Evolutionary conservation across 2,797 vertebrate species (phyloP).

Genomic region (Kryptopterus vitreolus): DNA sequence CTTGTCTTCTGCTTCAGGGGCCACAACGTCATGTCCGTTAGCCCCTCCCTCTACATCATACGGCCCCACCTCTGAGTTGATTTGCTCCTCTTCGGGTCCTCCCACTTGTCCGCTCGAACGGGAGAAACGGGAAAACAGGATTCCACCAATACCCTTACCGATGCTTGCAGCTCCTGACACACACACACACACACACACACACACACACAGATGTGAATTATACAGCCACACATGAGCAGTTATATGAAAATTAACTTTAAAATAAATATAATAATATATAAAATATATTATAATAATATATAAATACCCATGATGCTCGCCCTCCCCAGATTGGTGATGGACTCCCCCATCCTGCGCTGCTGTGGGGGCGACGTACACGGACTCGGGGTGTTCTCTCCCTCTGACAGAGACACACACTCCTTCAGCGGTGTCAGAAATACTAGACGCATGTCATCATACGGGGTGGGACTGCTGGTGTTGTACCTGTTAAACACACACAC

Average conservation of each 20-base stretch:
- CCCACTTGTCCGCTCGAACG: slow-evolving; percentile 77
- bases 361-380: slow-evolving; percentile 89
- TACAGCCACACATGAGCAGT: neutral
- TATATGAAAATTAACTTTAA: neutral
- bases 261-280: neutral
- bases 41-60: slow-evolving; percentile 57
- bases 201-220: slow-evolving; percentile 6
- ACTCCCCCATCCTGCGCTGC: slow-evolving; percentile 88
- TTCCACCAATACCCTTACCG: slow-evolving; percentile 92
- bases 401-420: slow-evolving; percentile 75
- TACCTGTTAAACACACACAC: slow-evolving; percentile 65
- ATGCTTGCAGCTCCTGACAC: slow-evolving; percentile 89
- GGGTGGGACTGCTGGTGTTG: slow-evolving; percentile 86
- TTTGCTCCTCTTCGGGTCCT: slow-evolving; percentile 68
- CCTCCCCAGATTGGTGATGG: slow-evolving; percentile 93
- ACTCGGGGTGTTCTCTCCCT: slow-evolving; percentile 83
- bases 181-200: slow-evolving; percentile 29
- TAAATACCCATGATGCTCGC: slow-evolving; percentile 88
- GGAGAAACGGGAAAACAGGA: slow-evolving; percentile 91
- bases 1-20: slow-evolving; percentile 66
- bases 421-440: slow-evolving; percentile 85
- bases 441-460: slow-evolving; percentile 86
- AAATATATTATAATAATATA: too few species aligned
- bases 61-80: slow-evolving; percentile 61
- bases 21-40: slow-evolving; percentile 64